These are phyloP conservation scores for Aegotheles bennettii DNA, from an alignment of 2,113 vertebrate genomes.

Conservation along the genomic window DNA sequence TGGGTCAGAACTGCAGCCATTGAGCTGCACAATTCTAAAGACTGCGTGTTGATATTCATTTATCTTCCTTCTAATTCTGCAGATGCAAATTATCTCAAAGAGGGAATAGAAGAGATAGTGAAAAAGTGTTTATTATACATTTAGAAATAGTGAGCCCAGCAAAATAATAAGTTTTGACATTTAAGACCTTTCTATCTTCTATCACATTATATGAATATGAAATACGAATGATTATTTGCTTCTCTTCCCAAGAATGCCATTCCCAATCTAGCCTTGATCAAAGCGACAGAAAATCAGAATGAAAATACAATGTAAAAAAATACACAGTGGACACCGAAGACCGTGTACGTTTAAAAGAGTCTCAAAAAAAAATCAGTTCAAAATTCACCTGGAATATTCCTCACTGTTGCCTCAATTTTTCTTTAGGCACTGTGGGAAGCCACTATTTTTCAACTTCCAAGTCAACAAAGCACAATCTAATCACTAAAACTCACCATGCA, in stretches of 20 bases:
- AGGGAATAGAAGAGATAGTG: not conserved
- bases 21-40: not conserved
- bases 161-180: not conserved
- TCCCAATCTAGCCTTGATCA: not conserved
- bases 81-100: not conserved
- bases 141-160: not conserved
- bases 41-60: not conserved
- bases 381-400: not conserved
- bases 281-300: slow-evolving; percentile 9
- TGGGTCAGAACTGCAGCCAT: not conserved
- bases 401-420: not conserved
- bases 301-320: slow-evolving; percentile 10
- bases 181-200: not conserved
- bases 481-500: not conserved
- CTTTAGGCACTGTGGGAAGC: not conserved
- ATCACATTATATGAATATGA: not conserved
- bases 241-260: not conserved
- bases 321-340: not conserved
- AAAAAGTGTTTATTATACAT: not conserved
- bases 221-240: not conserved
- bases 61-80: not conserved
- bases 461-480: not conserved
- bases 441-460: not conserved
- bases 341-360: not conserved
- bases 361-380: not conserved